Percentiles rank a stretch among this genome's conserved stretches.
phyloP scores from a whole-genome alignment of 2,888 invertebrate genomes.

The Calliopum simillimum region DNA sequence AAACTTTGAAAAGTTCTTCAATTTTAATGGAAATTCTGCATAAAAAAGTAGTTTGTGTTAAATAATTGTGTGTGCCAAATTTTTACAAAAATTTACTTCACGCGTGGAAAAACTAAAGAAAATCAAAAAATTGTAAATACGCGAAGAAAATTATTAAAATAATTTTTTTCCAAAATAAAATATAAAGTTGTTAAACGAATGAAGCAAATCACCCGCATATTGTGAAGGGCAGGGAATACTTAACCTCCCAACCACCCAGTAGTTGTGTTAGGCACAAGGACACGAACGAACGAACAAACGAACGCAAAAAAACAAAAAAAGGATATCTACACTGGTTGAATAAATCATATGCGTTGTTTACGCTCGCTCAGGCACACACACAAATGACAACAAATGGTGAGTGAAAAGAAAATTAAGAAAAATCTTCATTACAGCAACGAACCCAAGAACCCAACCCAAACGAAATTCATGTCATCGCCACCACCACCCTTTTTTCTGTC shows the following conservation, averaged over 20 bases:
- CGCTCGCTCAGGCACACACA: constrained; percentile 8
- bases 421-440: constrained; percentile 1
- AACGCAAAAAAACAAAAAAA: neutral
- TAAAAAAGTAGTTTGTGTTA: neutral
- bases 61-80: too few relatives aligned
- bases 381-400: constrained; percentile 31
- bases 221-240: too few relatives aligned
- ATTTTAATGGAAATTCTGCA: neutral
- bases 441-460: neutral
- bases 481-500: constrained; percentile 10
- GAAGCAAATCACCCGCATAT: too few relatives aligned
- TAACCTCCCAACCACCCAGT: constrained; percentile 1
- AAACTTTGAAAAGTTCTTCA: neutral
- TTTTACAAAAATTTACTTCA: too few relatives aligned
- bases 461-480: neutral
- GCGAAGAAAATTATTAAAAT: too few relatives aligned
- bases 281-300: too few relatives aligned
- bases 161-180: too few relatives aligned
- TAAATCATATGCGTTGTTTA: constrained; percentile 34
- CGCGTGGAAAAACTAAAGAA: too few relatives aligned
- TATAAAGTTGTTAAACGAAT: too few relatives aligned
- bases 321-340: constrained; percentile 29
- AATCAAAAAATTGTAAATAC: too few relatives aligned
- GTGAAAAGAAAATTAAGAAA: constrained; percentile 6
- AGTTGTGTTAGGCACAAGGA: constrained; percentile 58